These are phyloP conservation scores for Yponomeuta sedellus DNA, from an alignment of 2,888 invertebrate genomes.

Conservation along the genomic window DNA sequence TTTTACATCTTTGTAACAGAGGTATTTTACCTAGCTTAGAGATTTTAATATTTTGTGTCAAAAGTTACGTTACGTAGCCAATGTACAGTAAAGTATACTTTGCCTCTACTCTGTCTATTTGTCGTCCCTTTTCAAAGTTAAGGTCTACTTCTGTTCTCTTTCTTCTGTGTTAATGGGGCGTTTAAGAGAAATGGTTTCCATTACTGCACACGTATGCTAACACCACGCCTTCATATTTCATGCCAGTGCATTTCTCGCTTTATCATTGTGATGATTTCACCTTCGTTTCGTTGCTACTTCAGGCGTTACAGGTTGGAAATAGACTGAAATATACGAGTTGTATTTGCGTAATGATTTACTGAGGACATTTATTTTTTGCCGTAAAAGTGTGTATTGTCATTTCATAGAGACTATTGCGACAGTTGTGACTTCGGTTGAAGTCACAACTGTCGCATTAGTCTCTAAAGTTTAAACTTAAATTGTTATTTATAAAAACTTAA, in stretches of 20 bases:
- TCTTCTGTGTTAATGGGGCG: background rate
- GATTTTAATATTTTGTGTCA: too few species aligned
- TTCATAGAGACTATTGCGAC: too few species aligned
- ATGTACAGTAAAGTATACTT: too few species aligned
- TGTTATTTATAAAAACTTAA: too few species aligned
- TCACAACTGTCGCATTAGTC: too few species aligned
- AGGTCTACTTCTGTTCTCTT: background rate
- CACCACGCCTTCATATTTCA: background rate
- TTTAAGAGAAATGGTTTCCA: constrained; percentile 1
- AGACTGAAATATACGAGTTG: background rate
- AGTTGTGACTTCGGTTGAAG: too few species aligned
- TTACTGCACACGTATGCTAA: background rate
- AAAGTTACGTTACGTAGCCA: too few species aligned
- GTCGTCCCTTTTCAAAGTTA: background rate
- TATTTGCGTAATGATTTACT: background rate
- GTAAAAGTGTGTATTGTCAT: too few species aligned
- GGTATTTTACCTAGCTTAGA: too few species aligned
- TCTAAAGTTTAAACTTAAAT: too few species aligned
- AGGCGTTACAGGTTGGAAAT: background rate
- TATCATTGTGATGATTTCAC: background rate
- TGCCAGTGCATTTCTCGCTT: background rate
- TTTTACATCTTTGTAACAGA: too few species aligned
- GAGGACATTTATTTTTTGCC: background rate
- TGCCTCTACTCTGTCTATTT: too few species aligned
- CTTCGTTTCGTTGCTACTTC: constrained; percentile 1